phyloP scores from a whole-genome alignment of 2,113 vertebrate species.

The Macrotis lagotis region DNA sequence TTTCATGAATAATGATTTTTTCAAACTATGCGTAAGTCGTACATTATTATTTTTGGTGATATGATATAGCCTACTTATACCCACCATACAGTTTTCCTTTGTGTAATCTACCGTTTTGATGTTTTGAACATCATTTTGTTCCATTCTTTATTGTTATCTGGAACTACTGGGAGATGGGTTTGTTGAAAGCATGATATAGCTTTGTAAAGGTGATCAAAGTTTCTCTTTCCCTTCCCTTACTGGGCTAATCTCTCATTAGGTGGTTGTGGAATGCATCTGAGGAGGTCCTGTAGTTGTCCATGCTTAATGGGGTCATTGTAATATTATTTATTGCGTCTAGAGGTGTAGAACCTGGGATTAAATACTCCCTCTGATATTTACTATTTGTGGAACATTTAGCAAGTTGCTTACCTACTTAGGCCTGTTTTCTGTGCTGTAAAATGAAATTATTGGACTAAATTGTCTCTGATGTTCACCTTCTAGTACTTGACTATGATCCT shows the following conservation, averaged over 20 bases:
- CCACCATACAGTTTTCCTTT: not conserved
- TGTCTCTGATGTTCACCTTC: not conserved
- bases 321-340: not conserved
- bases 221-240: not conserved
- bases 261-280: not conserved
- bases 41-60: not conserved
- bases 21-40: not conserved
- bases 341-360: not conserved
- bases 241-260: not conserved
- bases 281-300: not conserved
- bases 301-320: not conserved
- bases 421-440: not conserved
- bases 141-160: not conserved
- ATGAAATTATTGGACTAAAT: not conserved
- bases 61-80: not conserved
- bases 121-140: not conserved
- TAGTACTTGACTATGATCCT: not conserved
- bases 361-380: not conserved
- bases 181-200: not conserved
- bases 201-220: not conserved
- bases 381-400: not conserved
- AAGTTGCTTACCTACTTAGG: not conserved
- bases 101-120: not conserved
- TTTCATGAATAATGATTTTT: not conserved
- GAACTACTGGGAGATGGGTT: not conserved